phyloP scores from a whole-genome alignment of 2,888 invertebrate species.

The Muscina levida region DNA sequence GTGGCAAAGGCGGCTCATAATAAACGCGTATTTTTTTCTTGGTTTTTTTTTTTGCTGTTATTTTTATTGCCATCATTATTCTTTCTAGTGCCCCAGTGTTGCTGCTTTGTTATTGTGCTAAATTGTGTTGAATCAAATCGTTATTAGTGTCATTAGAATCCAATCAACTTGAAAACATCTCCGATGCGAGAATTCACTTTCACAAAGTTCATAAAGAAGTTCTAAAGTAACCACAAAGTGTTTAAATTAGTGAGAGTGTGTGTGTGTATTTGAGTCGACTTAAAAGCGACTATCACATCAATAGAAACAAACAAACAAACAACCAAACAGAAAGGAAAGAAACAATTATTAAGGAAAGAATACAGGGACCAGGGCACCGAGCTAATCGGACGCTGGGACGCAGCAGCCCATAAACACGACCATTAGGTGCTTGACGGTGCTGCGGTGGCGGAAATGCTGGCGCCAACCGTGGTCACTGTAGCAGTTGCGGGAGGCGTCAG shows the following conservation, averaged over 20 bases:
- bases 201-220: conserved; percentile 28
- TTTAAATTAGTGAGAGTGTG: conserved; percentile 15
- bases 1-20: conserved; percentile 13
- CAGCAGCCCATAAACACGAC: background rate
- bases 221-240: conserved; percentile 22
- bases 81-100: background rate
- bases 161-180: conserved; percentile 51
- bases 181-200: conserved; percentile 2
- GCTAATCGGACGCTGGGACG: background rate
- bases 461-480: conserved; percentile 59
- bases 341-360: background rate
- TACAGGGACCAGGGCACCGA: background rate
- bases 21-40: conserved; percentile 17
- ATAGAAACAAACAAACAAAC: background rate
- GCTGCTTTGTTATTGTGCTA: conserved; percentile 8
- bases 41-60: no score
- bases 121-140: conserved; percentile 25
- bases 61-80: background rate
- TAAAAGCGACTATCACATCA: background rate
- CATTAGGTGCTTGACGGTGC: conserved; percentile 31
- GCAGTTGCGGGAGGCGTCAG: conserved; percentile 63
- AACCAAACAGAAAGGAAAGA: no score
- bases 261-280: conserved; percentile 1
- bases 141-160: conserved; percentile 50
- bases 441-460: conserved; percentile 64